These are phyloP conservation scores for Diorhabda sublineata DNA, from an alignment of 1,140 invertebrate species.

Conservation along the genomic window DNA sequence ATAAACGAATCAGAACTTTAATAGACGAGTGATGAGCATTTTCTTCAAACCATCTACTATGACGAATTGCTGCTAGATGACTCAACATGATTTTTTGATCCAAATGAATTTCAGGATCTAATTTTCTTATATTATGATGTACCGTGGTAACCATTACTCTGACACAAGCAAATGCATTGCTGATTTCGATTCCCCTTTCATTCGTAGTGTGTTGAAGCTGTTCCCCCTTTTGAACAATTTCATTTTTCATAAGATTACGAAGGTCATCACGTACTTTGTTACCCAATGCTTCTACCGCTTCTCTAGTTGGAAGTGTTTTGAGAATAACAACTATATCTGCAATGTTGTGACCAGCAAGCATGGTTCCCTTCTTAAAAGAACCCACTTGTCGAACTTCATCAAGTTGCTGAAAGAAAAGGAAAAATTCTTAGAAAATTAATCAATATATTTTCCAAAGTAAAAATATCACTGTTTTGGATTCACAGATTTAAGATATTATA, in stretches of 20 bases:
- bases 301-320: slow-evolving; percentile 95
- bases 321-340: slow-evolving; percentile 97
- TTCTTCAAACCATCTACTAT: slow-evolving; percentile 97
- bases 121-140: slow-evolving; percentile 86
- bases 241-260: slow-evolving; percentile 61
- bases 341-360: slow-evolving; percentile 91
- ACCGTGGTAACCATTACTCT: slow-evolving; percentile 88
- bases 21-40: slow-evolving; percentile 96
- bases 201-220: slow-evolving; percentile 61
- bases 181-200: slow-evolving; percentile 80
- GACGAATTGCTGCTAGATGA: slow-evolving; percentile 89
- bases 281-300: slow-evolving; percentile 86
- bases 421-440: not conserved
- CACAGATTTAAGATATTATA: not conserved
- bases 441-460: not conserved
- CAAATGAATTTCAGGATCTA: slow-evolving; percentile 88
- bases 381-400: slow-evolving; percentile 95
- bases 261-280: slow-evolving; percentile 85
- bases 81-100: slow-evolving; percentile 81
- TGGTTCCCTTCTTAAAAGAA: slow-evolving; percentile 97
- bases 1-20: slow-evolving; percentile 88
- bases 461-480: too few relatives aligned
- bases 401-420: slow-evolving; percentile 70
- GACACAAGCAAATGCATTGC: slow-evolving; percentile 76
- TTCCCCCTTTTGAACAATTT: slow-evolving; percentile 57